Conservation (phyloP, 2,888 invertebrate species). For the Trimorus sp. region DNA sequence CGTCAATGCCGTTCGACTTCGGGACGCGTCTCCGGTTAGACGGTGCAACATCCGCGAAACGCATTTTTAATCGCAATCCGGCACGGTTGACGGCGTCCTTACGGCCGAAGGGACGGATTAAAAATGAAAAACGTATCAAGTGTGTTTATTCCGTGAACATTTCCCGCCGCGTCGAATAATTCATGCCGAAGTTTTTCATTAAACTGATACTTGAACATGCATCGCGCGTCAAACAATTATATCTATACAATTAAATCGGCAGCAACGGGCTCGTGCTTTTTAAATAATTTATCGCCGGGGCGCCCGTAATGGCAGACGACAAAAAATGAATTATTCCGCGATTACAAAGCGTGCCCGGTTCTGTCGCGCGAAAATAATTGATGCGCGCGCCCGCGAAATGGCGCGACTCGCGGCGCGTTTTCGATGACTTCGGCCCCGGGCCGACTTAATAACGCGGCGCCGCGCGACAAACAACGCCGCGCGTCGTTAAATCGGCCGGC, state of each 20-base stretch:
- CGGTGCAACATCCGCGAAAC: background rate
- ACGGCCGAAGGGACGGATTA: slow-evolving; percentile 2
- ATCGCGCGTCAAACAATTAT: slow-evolving; percentile 61
- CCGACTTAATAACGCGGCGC: slow-evolving; percentile 17
- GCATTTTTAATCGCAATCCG: slow-evolving; percentile 49
- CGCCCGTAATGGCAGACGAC: slow-evolving; percentile 40
- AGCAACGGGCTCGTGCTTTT: slow-evolving; percentile 49
- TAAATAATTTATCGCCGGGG: slow-evolving; percentile 54
- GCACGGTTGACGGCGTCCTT: too few species aligned
- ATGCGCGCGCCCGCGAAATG: slow-evolving; percentile 15
- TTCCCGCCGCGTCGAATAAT: slow-evolving; percentile 51
- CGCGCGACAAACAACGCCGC: slow-evolving; percentile 64
- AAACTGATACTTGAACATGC: slow-evolving; percentile 61
- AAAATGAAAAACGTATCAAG: slow-evolving; percentile 44
- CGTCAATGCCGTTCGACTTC: slow-evolving; percentile 22
- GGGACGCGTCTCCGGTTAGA: background rate
- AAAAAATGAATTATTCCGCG: slow-evolving; percentile 55
- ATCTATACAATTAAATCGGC: slow-evolving; percentile 60
- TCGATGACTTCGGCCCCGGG: too few species aligned
- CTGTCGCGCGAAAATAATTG: slow-evolving; percentile 44
- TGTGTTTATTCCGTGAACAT: slow-evolving; percentile 47
- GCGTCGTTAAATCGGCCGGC: slow-evolving; percentile 59
- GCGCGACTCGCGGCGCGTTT: background rate
- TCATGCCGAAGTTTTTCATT: slow-evolving; percentile 59
- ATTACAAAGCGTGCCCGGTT: slow-evolving; percentile 33